Conservation (phyloP, 1,140 invertebrate species). For the Hormaphis cornu region DNA sequence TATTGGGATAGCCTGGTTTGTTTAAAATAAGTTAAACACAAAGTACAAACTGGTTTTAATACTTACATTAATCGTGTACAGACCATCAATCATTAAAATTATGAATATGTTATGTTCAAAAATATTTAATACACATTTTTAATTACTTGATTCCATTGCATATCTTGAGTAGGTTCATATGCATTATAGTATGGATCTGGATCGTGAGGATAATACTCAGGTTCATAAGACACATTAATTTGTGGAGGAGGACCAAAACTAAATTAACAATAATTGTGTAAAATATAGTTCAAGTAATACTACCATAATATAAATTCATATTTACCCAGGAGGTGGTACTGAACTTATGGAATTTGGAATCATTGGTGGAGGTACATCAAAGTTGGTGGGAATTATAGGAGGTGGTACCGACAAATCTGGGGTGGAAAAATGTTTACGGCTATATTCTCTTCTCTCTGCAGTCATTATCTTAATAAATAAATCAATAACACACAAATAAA, state of each 20-base stretch:
- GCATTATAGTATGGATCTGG: constrained; percentile 57
- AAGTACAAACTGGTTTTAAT: too few species aligned
- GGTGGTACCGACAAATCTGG: constrained; percentile 58
- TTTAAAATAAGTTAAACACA: too few species aligned
- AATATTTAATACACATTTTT: background rate
- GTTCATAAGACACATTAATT: constrained; percentile 30
- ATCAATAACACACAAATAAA: constrained; percentile 8
- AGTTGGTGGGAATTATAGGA: constrained; percentile 49
- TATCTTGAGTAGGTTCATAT: constrained; percentile 63
- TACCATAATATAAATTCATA: background rate
- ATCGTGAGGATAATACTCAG: constrained; percentile 33
- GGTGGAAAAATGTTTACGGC: constrained; percentile 49
- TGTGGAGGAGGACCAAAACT: constrained; percentile 22
- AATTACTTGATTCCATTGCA: constrained; percentile 48
- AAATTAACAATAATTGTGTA: background rate
- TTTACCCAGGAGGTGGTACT: constrained; percentile 45
- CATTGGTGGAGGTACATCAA: constrained; percentile 48
- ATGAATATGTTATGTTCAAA: too few species aligned
- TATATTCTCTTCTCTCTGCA: constrained; percentile 73
- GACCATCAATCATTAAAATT: too few species aligned
- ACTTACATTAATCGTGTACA: too few species aligned
- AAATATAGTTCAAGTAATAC: background rate
- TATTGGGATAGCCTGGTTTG: too few species aligned
- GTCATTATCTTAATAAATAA: constrained; percentile 60
- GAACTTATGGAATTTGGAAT: constrained; percentile 46